Conservation (phyloP, 2,113 vertebrate genomes). For the Nibea albiflora region DNA sequence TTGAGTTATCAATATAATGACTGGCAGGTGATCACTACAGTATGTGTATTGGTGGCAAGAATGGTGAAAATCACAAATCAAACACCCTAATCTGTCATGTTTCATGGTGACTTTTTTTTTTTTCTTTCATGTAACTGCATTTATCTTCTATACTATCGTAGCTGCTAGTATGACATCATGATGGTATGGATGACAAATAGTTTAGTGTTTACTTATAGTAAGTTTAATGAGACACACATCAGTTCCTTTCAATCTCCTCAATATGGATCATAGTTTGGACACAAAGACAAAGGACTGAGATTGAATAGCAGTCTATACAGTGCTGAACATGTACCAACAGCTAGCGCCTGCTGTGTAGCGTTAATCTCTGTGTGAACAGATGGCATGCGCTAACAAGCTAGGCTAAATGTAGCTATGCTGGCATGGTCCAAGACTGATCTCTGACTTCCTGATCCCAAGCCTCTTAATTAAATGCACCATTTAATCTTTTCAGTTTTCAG, state of each 20-base stretch:
- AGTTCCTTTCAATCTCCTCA: background rate
- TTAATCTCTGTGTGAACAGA: slow-evolving; percentile 79
- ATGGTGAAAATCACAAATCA: background rate
- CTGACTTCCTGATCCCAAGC: slow-evolving; percentile 75
- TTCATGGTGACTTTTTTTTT: background rate
- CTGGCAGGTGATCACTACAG: background rate
- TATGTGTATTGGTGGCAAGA: background rate
- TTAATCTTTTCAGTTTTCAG: slow-evolving; percentile 73
- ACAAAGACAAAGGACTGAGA: background rate
- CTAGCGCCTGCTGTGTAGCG: slow-evolving; percentile 40
- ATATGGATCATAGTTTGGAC: background rate
- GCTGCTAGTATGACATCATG: background rate
- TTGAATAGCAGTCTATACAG: slow-evolving; percentile 10
- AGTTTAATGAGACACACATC: slow-evolving; percentile 18
- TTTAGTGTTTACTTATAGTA: background rate
- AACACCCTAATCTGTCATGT: background rate
- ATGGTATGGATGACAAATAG: background rate
- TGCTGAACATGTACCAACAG: slow-evolving; percentile 19
- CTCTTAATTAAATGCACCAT: slow-evolving; percentile 80
- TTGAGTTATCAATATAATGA: background rate
- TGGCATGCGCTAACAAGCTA: slow-evolving; percentile 75
- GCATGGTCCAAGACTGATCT: slow-evolving; percentile 70
- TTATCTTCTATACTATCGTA: too few species aligned
- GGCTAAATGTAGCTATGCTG: slow-evolving; percentile 78
- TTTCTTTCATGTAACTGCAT: background rate